These are phyloP conservation scores for Oryzias javanicus DNA, from an alignment of 2,113 vertebrate genomes.

Conservation along the genomic window DNA sequence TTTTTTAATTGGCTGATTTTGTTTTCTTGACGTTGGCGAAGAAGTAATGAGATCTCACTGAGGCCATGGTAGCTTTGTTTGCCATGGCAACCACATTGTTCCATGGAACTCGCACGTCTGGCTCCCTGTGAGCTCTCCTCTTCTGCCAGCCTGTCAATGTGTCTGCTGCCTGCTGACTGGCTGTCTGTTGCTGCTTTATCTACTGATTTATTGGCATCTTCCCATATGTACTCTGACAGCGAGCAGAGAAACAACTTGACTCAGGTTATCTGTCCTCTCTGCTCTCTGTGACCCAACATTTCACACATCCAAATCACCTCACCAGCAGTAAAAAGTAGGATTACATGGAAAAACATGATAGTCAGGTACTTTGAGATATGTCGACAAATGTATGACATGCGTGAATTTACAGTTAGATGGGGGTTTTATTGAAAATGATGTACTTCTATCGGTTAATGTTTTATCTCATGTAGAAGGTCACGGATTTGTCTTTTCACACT, in stretches of 20 bases:
- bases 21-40: constrained; percentile 18
- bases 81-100: constrained; percentile 40
- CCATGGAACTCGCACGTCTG: not conserved
- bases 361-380: too few relatives aligned
- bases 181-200: constrained; percentile 10
- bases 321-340: not conserved
- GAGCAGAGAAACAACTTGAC: constrained; percentile 32
- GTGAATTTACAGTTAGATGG: too few relatives aligned
- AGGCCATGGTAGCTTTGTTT: constrained; percentile 7
- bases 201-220: constrained; percentile 44
- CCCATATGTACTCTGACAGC: constrained; percentile 35
- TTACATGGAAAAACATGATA: too few relatives aligned
- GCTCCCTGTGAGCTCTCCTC: not conserved
- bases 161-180: constrained; percentile 5
- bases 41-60: constrained; percentile 37
- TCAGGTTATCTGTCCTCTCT: constrained; percentile 18
- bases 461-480: constrained; percentile 10
- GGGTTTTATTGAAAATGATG: too few relatives aligned
- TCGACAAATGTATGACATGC: too few relatives aligned
- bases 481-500: constrained; percentile 23
- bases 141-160: not conserved
- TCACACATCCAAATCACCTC: not conserved
- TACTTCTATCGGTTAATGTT: constrained; percentile 1
- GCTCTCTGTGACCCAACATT: constrained; percentile 1
- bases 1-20: constrained; percentile 8